Conservation (phyloP, 2,113 vertebrate genomes). For the Sceloporus tristichus region DNA sequence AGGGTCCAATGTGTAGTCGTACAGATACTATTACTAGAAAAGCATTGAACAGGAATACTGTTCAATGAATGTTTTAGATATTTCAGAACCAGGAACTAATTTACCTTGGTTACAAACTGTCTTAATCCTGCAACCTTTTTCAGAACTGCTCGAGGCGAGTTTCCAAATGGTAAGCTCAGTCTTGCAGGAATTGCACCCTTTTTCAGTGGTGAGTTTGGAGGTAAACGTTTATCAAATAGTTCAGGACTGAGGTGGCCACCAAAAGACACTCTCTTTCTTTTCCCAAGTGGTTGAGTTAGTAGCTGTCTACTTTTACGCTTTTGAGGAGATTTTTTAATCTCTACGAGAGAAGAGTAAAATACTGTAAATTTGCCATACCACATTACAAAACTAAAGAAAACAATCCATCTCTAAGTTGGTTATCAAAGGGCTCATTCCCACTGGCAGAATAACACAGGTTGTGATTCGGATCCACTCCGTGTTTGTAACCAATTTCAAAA, state of each 20-base stretch:
- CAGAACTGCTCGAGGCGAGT: constrained; percentile 76
- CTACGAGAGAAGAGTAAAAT: constrained; percentile 44
- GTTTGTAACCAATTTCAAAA: no score
- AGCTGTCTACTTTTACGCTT: constrained; percentile 78
- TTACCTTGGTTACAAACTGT: constrained; percentile 73
- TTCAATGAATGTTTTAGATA: no score
- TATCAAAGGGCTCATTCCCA: not conserved
- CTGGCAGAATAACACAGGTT: no score
- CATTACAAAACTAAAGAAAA: not conserved
- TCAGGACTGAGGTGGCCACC: constrained; percentile 87
- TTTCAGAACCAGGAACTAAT: accelerated
- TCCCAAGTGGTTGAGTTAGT: constrained; percentile 56
- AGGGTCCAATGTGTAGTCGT: no score
- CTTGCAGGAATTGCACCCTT: constrained; percentile 82
- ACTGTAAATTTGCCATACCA: not conserved
- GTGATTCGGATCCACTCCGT: no score
- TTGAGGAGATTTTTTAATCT: constrained; percentile 33
- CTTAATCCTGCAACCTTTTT: constrained; percentile 75
- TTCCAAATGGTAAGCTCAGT: constrained; percentile 68
- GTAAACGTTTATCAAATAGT: constrained; percentile 89
- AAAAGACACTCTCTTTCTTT: constrained; percentile 90
- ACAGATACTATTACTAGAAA: no score
- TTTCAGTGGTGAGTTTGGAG: constrained; percentile 87
- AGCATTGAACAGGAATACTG: no score
- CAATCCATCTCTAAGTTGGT: not conserved